Percentiles rank a stretch among this genome's conserved stretches.
Evolutionary conservation across 1,140 invertebrate species (phyloP).

Genomic region (Helicoverpa armigera): DNA sequence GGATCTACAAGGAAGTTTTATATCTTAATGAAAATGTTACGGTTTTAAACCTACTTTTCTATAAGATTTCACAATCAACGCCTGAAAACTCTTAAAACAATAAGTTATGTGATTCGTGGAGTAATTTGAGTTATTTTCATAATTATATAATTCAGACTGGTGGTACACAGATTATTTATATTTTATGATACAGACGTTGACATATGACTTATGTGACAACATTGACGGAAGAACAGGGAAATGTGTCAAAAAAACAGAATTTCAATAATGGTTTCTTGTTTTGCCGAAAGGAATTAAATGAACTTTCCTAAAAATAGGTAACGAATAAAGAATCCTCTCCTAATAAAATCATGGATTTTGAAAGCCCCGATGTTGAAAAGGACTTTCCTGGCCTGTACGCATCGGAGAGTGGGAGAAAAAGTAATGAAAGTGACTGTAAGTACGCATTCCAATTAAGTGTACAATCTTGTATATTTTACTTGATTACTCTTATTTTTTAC

Average conservation of each 20-base stretch:
- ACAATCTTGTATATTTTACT: neutral
- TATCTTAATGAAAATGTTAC: neutral
- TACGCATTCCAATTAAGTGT: slow-evolving; percentile 54
- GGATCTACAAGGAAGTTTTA: too few relatives aligned
- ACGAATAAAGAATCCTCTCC: neutral
- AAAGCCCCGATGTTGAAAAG: slow-evolving; percentile 96
- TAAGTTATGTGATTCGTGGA: too few relatives aligned
- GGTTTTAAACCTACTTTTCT: neutral
- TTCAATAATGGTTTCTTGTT: slow-evolving; percentile 21
- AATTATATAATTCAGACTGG: neutral
- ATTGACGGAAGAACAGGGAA: too few relatives aligned
- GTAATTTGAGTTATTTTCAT: too few relatives aligned
- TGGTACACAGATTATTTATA: neutral
- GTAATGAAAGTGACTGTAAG: slow-evolving; percentile 95
- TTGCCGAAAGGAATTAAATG: slow-evolving; percentile 25
- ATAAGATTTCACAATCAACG: too few relatives aligned
- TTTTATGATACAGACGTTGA: neutral
- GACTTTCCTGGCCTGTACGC: slow-evolving; percentile 96
- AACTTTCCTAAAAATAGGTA: neutral
- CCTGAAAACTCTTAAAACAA: neutral
- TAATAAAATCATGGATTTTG: slow-evolving; percentile 92
- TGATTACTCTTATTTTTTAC: too few relatives aligned
- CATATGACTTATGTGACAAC: neutral
- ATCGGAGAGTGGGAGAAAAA: slow-evolving; percentile 91
- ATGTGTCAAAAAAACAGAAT: neutral